Conservation (phyloP, 1,140 invertebrate genomes). For the Trachymyrmex septentrionalis region DNA sequence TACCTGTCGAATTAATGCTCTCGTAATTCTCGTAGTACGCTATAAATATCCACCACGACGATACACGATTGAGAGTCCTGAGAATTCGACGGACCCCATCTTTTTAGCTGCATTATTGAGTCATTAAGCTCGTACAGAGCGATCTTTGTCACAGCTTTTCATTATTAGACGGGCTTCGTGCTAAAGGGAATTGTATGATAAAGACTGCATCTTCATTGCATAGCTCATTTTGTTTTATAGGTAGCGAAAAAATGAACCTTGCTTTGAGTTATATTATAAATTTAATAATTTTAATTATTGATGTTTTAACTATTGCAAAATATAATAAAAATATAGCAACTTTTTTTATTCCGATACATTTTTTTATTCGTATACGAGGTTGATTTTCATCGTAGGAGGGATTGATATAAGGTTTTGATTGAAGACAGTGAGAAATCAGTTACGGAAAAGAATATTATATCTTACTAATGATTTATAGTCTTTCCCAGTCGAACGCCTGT, state of each 20-base stretch:
- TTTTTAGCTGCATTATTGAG: slow-evolving; percentile 15
- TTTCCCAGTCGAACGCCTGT: slow-evolving; percentile 31
- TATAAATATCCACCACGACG: slow-evolving; percentile 45
- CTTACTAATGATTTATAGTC: slow-evolving; percentile 51
- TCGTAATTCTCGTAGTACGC: slow-evolving; percentile 57
- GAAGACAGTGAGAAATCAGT: slow-evolving; percentile 34
- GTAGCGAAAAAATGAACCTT: neutral
- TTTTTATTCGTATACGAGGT: neutral
- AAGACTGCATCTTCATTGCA: neutral
- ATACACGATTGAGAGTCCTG: slow-evolving; percentile 23
- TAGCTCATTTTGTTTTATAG: neutral
- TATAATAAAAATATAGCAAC: neutral
- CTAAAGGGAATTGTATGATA: neutral
- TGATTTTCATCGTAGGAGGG: neutral
- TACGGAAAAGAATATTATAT: slow-evolving; percentile 6
- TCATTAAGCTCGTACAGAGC: slow-evolving; percentile 22
- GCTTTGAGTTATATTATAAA: neutral
- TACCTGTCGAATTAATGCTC: slow-evolving; percentile 69
- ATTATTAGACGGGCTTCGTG: slow-evolving; percentile 10
- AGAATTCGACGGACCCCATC: slow-evolving; percentile 23
- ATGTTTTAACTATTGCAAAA: neutral
- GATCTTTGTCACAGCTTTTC: slow-evolving; percentile 25
- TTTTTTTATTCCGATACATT: neutral
- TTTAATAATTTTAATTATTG: slow-evolving; percentile 8
- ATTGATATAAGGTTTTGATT: neutral